phyloP scores from a whole-genome alignment of 2,113 vertebrate species.

The Smithornis capensis region DNA sequence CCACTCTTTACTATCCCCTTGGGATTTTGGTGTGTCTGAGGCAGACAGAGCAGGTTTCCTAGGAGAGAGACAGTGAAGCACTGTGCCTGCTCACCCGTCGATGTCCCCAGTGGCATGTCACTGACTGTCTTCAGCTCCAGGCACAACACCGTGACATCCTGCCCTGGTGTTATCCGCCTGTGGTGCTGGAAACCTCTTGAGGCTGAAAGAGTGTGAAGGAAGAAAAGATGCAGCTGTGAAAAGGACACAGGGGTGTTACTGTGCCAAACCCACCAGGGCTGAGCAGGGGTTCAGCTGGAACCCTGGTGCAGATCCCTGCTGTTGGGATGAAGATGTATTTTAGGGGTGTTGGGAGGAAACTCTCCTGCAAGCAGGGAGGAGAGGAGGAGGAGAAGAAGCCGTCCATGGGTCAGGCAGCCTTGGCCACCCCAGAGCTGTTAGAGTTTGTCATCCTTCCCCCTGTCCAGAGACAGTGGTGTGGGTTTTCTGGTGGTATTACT shows the following conservation, averaged over 20 bases:
- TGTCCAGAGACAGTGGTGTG: neutral
- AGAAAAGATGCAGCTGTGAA: neutral
- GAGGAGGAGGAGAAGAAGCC: neutral
- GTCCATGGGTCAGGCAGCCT: neutral
- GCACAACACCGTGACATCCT: neutral
- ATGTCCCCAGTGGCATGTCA: neutral
- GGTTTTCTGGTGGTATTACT: neutral
- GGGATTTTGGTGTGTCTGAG: neutral
- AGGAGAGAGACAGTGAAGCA: neutral
- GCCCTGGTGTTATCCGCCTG: rapidly evolving
- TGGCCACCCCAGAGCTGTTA: neutral
- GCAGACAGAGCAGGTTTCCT: neutral
- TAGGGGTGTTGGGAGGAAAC: neutral
- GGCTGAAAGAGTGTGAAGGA: neutral
- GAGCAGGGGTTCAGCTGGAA: neutral
- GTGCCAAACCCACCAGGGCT: neutral
- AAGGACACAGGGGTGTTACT: neutral
- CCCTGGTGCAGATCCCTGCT: neutral
- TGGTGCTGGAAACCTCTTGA: rapidly evolving
- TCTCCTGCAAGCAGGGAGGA: neutral
- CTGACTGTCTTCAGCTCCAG: neutral
- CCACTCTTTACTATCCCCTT: neutral
- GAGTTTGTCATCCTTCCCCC: neutral
- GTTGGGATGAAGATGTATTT: neutral
- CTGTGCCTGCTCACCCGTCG: neutral